Conservation (phyloP, 2,888 invertebrate species). For the Synanthedon myopaeformis region DNA sequence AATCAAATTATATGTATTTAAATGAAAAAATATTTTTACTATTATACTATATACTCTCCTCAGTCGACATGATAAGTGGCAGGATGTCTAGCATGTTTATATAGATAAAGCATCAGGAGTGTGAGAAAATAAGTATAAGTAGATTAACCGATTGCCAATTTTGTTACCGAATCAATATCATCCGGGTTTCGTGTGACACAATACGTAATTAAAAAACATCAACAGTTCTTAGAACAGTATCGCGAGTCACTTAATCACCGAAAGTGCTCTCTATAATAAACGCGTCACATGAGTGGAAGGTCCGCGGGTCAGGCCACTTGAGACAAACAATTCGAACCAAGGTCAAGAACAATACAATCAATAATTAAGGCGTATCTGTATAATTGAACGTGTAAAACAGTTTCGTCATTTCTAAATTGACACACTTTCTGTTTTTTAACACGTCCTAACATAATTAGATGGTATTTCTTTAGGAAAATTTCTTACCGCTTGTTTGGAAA, state of each 20-base stretch:
- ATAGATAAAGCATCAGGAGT: too few relatives aligned
- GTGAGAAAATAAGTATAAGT: too few relatives aligned
- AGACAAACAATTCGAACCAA: conserved; percentile 39
- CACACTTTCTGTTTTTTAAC: background rate
- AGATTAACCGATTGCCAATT: background rate
- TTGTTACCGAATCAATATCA: background rate
- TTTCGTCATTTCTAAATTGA: conserved; percentile 14
- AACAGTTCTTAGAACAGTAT: conserved; percentile 18
- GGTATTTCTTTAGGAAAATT: too few relatives aligned
- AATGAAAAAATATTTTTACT: too few relatives aligned
- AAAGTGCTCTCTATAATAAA: conserved; percentile 10
- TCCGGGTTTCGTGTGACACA: background rate
- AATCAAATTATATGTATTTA: too few relatives aligned
- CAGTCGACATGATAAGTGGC: too few relatives aligned
- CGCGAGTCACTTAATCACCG: conserved; percentile 13
- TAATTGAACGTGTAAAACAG: conserved; percentile 7
- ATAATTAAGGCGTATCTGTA: conserved; percentile 3
- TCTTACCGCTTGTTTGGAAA: too few relatives aligned
- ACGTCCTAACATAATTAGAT: too few relatives aligned
- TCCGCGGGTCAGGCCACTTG: conserved; percentile 4
- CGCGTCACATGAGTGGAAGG: conserved; percentile 9
- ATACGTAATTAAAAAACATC: background rate
- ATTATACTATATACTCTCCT: too few relatives aligned
- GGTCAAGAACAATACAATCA: conserved; percentile 30
- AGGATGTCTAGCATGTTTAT: too few relatives aligned